A percentile compares a stretch with the other conserved stretches of the same genome.
These are phyloP conservation scores for Xenopus laevis DNA, from an alignment of 2,113 vertebrate genomes.

Conservation along the genomic window DNA sequence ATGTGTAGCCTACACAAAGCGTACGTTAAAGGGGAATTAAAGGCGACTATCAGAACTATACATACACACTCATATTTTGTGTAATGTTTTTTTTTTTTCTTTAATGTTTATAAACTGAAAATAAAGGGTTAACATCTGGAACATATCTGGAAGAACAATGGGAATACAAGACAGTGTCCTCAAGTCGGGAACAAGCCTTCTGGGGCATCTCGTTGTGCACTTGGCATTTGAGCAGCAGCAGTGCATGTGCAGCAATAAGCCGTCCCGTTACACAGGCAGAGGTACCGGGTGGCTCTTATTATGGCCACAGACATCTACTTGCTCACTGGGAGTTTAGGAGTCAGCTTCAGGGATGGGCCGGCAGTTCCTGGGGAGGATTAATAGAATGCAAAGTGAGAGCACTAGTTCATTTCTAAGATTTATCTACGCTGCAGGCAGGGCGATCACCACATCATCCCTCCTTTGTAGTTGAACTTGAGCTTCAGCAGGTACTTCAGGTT, in stretches of 20 bases:
- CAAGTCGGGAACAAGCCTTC: too few species aligned
- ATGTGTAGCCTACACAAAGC: too few species aligned
- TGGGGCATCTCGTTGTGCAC: neutral
- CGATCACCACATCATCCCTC: conserved; percentile 87
- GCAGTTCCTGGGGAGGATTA: neutral
- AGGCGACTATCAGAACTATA: too few species aligned
- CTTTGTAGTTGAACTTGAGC: conserved; percentile 94
- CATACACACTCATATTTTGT: too few species aligned
- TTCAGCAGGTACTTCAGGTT: conserved; percentile 96
- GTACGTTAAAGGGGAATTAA: too few species aligned
- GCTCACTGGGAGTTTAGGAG: neutral
- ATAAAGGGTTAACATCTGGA: neutral
- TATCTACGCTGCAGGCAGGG: conserved; percentile 49
- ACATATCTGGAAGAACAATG: conserved; percentile 52
- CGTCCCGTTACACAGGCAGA: neutral
- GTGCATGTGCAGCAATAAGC: neutral
- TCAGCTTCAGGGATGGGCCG: neutral
- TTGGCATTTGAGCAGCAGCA: neutral
- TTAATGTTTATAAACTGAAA: too few species aligned
- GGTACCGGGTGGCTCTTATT: neutral
- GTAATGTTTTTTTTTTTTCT: too few species aligned
- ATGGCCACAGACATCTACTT: neutral
- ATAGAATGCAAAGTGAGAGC: neutral
- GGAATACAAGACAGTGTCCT: conserved; percentile 25
- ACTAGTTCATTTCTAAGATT: conserved; percentile 18